Base-by-base conservation (phyloP, 2,888 invertebrate genomes). In the Oscheius onirici region DNA sequence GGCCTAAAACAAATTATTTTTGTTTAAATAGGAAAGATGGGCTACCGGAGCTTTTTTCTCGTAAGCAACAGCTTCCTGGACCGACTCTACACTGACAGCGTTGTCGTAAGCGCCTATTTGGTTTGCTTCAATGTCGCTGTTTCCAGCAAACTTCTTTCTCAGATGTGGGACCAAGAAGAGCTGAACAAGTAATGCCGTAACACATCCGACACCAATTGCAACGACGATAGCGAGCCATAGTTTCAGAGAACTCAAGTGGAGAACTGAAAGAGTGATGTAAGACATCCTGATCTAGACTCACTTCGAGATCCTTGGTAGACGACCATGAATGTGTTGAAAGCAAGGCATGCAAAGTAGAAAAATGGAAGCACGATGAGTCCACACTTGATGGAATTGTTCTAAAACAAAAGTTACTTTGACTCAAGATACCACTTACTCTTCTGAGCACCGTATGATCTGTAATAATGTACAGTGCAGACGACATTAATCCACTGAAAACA, bases 241-340 rank as follows among this genome's bases (percentile, higher is more conserved):
- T 1, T 95, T 95, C 82, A 97, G 92, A 79, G 92, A 91, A 88
- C 95, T 93, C 91, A 97, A 92, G 86, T 92, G 91, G 78, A 97
- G 90, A 87, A 96, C 93, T 93, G 88, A 55, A 89, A 89, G n/a
- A 40, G 1, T n/a, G 3, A 2, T 46, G 10, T 40, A 3, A 43
- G 11, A 11, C 40, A 8, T 52, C 6, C n/a, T 11, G 24, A 5
- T 11, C 11, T 55, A 34, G 11, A 6, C 44, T 44, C 89, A 95
- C 95, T 90, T 74, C 79, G 77, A 1, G 85, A 84, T 69, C 97
- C 97, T 89, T 96, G 94, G 82, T 93, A 93, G 63, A 95, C 93
- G 69, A 99, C 93, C 80, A 96, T 96, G 87, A 97, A 92, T 11
- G 95, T 91, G 89, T 99, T 99, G 80, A 97, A 92, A 74, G 94